A percentile compares a stretch with the other conserved stretches of the same genome.
These are phyloP conservation scores for Polydrusus cervinus DNA, from an alignment of 2,888 invertebrate genomes.

Conservation along the genomic window DNA sequence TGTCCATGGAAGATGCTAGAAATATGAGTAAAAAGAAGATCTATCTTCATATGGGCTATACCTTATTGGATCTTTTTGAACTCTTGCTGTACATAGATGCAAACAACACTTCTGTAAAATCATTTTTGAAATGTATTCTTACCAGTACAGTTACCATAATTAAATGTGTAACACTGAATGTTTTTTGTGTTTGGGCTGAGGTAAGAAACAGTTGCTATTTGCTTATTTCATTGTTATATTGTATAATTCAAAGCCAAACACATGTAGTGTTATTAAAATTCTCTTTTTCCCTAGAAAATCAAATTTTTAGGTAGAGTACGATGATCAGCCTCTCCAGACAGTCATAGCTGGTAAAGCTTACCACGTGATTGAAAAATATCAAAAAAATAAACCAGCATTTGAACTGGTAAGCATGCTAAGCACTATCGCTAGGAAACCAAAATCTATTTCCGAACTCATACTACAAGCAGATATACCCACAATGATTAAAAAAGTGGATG, in stretches of 20 bases:
- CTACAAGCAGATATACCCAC: slow-evolving; percentile 61
- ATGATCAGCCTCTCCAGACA: slow-evolving; percentile 63
- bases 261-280: no score
- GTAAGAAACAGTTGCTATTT: slow-evolving; percentile 56
- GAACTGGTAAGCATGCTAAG: slow-evolving; percentile 63
- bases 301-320: slow-evolving; percentile 60
- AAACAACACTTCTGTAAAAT: slow-evolving; percentile 55
- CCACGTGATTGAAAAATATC: slow-evolving; percentile 63
- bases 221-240: no score
- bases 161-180: slow-evolving; percentile 64
- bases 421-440: slow-evolving; percentile 66
- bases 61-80: slow-evolving; percentile 62
- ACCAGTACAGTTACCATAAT: slow-evolving; percentile 59
- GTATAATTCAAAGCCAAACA: no score
- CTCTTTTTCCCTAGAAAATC: no score
- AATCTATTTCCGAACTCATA: slow-evolving; percentile 65
- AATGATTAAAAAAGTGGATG: slow-evolving; percentile 65
- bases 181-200: slow-evolving; percentile 68
- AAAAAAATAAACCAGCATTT: slow-evolving; percentile 62
- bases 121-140: slow-evolving; percentile 61
- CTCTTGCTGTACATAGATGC: slow-evolving; percentile 60
- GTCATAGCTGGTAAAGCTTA: slow-evolving; percentile 65
- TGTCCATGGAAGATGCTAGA: slow-evolving; percentile 59
- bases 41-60: slow-evolving; percentile 65
- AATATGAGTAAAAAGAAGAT: slow-evolving; percentile 58